These are phyloP conservation scores for Rhaphigaster nebulosa DNA, from an alignment of 2,888 invertebrate genomes.

Conservation along the genomic window DNA sequence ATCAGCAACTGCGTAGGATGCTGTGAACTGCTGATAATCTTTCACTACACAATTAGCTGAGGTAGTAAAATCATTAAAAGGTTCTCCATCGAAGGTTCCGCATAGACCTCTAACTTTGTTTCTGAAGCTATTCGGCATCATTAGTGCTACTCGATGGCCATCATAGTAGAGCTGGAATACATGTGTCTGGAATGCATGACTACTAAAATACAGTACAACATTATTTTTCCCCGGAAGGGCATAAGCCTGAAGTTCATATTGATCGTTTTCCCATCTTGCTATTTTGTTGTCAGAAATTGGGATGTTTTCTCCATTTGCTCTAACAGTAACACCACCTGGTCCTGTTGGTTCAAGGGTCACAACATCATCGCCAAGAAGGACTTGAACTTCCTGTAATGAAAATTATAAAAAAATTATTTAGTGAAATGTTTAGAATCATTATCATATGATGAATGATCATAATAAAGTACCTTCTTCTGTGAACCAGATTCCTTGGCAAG, in stretches of 20 bases:
- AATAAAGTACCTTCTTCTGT: slow-evolving; percentile 67
- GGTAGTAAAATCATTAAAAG: slow-evolving; percentile 74
- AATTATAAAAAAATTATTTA: not conserved
- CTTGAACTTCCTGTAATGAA: slow-evolving; percentile 69
- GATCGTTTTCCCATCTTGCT: slow-evolving; percentile 69
- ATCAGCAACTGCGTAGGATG: slow-evolving; percentile 72
- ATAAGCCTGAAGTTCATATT: slow-evolving; percentile 70
- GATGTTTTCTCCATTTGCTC: slow-evolving; percentile 67
- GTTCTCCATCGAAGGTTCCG: slow-evolving; percentile 75
- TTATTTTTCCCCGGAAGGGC: slow-evolving; percentile 70
- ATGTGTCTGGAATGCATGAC: slow-evolving; percentile 69
- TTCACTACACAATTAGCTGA: slow-evolving; percentile 74
- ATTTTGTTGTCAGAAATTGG: slow-evolving; percentile 68
- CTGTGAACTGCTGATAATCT: slow-evolving; percentile 72
- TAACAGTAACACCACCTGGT: slow-evolving; percentile 64
- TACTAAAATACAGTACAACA: not conserved
- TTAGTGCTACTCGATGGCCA: slow-evolving; percentile 72
- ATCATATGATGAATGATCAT: not conserved
- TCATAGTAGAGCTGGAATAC: slow-evolving; percentile 74
- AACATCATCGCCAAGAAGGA: slow-evolving; percentile 70
- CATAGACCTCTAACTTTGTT: slow-evolving; percentile 77
- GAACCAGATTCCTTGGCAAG: slow-evolving; percentile 67
- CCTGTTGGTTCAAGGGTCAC: slow-evolving; percentile 67
- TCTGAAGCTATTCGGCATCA: slow-evolving; percentile 70
- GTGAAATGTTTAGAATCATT: not conserved